Percentiles rank a stretch among this genome's conserved stretches.
Conservation (phyloP, 2,113 vertebrate species). For the Serilophus lunatus region DNA sequence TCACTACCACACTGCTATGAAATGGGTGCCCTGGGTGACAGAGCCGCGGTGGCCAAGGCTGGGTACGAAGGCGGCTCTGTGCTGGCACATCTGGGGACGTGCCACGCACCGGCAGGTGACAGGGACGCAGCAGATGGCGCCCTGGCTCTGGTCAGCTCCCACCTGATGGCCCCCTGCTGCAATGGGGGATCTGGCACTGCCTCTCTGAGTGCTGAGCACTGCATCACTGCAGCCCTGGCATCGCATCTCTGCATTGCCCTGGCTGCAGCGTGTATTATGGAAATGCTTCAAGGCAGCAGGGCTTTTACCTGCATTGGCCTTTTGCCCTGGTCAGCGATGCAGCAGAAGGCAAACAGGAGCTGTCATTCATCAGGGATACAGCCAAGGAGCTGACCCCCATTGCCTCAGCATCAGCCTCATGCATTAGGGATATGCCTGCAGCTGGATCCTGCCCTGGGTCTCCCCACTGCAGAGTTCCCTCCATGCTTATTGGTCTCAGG, state of each 20-base stretch:
- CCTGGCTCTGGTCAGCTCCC: not conserved
- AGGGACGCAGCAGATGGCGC: not conserved
- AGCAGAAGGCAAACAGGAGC: not conserved
- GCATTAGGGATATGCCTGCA: not conserved
- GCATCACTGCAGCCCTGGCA: not conserved
- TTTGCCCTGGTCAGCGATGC: not conserved
- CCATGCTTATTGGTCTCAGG: not conserved
- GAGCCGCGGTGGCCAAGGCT: rapidly evolving
- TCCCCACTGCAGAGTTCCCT: not conserved
- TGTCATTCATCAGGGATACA: not conserved
- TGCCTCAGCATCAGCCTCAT: rapidly evolving
- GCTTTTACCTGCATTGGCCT: not conserved
- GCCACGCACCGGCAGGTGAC: not conserved
- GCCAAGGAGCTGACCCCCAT: not conserved
- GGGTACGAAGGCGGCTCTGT: not conserved
- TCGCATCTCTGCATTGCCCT: not conserved
- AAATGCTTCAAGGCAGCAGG: not conserved
- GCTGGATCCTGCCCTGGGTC: not conserved
- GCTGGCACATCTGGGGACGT: not conserved
- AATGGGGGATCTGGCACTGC: too few species aligned
- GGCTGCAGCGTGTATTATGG: not conserved
- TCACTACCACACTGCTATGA: not conserved
- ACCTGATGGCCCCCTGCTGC: not conserved
- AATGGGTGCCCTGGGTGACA: not conserved
- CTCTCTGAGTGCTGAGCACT: not conserved